Evolutionary conservation across 2,888 invertebrate species (phyloP), one percentile per base, ranked within the genome.

Genomic region (Chymomyza fuscimana): DNA sequence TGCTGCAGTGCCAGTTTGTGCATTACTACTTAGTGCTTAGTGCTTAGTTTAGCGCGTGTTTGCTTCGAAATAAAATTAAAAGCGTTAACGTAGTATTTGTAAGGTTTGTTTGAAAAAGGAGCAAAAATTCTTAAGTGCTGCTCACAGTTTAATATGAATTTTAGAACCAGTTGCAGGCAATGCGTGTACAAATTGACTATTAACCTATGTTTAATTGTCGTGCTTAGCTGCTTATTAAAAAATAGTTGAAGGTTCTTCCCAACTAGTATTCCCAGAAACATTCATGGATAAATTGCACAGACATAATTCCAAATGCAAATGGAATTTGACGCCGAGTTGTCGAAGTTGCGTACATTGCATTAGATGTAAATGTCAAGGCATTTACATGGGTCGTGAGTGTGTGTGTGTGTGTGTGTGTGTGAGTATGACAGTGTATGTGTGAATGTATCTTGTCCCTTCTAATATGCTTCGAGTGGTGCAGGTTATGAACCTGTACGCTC

Each of bases 401-500:
- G 46, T 22, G 68, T 54, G 65, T 56, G 74, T 66, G 59, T 9
- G 46, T 22, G 68, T 54, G 65, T 56, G 65, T 12, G 64, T 51
- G 12, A 32, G 7, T 32, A 61, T 32, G 3, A 25, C 25, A 25
- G 25, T 25, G 25, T 59, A 29, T 22, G 40, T 15, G 40, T 50
- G 54, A 10, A 16, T n/a, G 12, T 65, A 15, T 65, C 68, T 72
- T 84, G 82, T 85, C 85, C 78, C 85, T 73, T 87, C 87, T 87
- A 83, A 83, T 82, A 86, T 77, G 73, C 77, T 85, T 87, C 78
- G 68, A 87, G 86, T 89, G 87, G 89, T 84, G 87, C 84, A 89
- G 88, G 89, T 89, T 89, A 89, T 88, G 88, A 89, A 89, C 89
- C 87, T 88, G 85, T 80, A 69, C 77, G 65, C 40, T 46, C 40